Conservation (phyloP, 1,140 invertebrate species). For the Holcopasites calliopsidis region DNA sequence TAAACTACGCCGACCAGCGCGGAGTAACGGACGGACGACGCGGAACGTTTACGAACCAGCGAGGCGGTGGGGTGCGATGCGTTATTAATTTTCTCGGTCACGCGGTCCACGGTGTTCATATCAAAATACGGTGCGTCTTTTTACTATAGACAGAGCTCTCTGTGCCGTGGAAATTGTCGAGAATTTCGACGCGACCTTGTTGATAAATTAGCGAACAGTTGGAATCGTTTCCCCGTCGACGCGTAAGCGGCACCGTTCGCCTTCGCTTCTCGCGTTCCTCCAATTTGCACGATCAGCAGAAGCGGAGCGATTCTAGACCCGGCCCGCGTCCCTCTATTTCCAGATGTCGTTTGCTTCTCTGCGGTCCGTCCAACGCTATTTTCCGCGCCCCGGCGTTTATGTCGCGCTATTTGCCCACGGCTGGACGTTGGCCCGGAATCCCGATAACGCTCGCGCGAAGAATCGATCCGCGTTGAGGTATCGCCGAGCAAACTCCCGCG, state of each 20-base stretch:
- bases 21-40: too few relatives aligned
- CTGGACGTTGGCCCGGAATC: constrained; percentile 26
- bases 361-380: constrained; percentile 1
- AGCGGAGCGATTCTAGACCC: background rate
- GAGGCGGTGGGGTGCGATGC: too few relatives aligned
- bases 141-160: too few relatives aligned
- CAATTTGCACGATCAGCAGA: background rate
- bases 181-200: too few relatives aligned
- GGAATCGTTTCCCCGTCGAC: too few relatives aligned
- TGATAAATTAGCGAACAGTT: too few relatives aligned
- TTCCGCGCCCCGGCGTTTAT: background rate
- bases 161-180: too few relatives aligned
- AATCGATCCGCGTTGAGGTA: background rate
- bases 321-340: background rate
- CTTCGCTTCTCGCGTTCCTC: background rate
- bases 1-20: constrained; percentile 16
- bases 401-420: constrained; percentile 1
- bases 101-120: background rate
- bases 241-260: too few relatives aligned
- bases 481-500: too few relatives aligned
- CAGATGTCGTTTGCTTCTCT: constrained; percentile 19
- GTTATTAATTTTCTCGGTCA: background rate
- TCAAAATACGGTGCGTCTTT: background rate
- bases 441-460: background rate
- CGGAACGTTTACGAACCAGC: background rate